Evolutionary conservation across 2,888 invertebrate species (phyloP), one percentile per base, ranked within the genome.

Genomic region (Brachylomia viminalis): DNA sequence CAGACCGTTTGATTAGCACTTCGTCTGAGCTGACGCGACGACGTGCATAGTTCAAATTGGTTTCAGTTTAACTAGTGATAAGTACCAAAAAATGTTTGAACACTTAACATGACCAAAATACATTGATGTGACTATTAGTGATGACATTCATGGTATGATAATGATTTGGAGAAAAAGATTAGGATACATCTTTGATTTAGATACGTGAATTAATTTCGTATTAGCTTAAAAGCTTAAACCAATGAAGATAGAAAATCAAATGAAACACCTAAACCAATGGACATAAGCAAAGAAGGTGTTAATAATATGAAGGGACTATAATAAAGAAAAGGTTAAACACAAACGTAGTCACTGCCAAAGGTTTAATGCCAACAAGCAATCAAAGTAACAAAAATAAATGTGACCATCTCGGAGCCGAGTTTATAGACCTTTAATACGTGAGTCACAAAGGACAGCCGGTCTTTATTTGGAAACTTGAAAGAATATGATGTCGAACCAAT

Each of bases 381-480:
- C 33, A 58, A 69, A 38, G 20, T 38, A 42, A 67, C n/a, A 56
- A 80, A 84, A 84, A 71, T 49, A 64, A 83, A 76, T 45, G 56
- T 76, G 62, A 75, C 30, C 62, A 71, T 68, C 45, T 71, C 30
- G 33, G 47, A 65, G 64, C 20, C 13, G 30, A 75, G 70, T 83
- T 71, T 73, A 70, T 58, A 74, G 64, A 79, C 67, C 64, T 72
- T 73, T 65, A 76, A 67, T 79, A 72, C 49, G 52, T 78, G 72
- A 86, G 49, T 75, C 77, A 81, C 33, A 68, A 78, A 82, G 77
- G 76, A 82, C 74, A 77, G 45, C 8, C 56, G 27, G 65, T n/a
- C 79, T 84, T 77, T 80, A 85, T 84, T 86, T 84, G 82, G 82
- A 72, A 78, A 74, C 75, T 78, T 78, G 72, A 66, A 62, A 68